Base-by-base conservation (phyloP, 2,888 invertebrate species). In the Apeira syringaria region DNA sequence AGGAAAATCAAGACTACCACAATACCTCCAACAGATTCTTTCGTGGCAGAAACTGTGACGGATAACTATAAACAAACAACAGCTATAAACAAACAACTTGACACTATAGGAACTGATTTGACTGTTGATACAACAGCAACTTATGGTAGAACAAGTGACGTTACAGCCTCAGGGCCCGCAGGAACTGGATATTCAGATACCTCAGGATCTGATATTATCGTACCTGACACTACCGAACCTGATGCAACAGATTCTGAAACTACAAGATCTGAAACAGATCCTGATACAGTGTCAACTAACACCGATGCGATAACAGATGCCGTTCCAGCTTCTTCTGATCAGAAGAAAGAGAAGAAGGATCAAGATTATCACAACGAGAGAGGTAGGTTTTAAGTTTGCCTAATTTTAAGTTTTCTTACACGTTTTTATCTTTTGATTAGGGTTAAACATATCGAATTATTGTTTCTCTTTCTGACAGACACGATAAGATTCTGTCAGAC, bases 261-360 rank as follows among this genome's bases (percentile, higher is more conserved):
- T 7, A 4, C 5, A 20, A 7, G 20, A 20, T 6, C 7, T 4
- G 17, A 5, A 6, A 17, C 17, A 17, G 17, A 17, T 6, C 17
- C 17, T n/a, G 58, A 54, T 0, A 30, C 64, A 0, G 58, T 24
- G 10, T 4, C 30, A 13, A 27, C 59, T 1, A 59, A 58, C 2
- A 53, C 61, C n/a, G 60, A 60, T 5, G 31, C 56, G 0, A 56
- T 63, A 0, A 59, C 65, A 2, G 87, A 88, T 45, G 70, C 76
- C 1, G 51, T 78, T 0, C 62, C 79, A n/a, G 80, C 83, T 1
- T 64, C 84, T 1, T 71, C 77, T 1, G 67, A 81, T 12, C 69
- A 76, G 3, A 74, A 78, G 37, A 63, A 72, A 42, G 68, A 72
- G 32, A 58, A 66, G 25, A 66, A 66, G 25, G 65, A 65, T 4